A percentile compares a stretch with the other conserved stretches of the same genome.
Evolutionary conservation across 2,888 invertebrate species (phyloP).

Genomic region (Pyrochroa serraticornis): DNA sequence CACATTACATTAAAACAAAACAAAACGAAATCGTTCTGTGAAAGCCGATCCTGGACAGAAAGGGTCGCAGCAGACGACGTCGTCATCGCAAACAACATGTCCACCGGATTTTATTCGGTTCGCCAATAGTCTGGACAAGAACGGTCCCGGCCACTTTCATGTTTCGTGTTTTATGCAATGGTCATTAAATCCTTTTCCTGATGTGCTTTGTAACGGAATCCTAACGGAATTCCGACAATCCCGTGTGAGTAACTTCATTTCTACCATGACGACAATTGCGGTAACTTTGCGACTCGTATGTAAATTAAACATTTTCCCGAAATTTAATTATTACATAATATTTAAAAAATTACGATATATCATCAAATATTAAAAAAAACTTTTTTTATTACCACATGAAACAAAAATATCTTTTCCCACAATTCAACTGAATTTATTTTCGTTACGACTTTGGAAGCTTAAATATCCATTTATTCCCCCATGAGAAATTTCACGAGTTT

Average conservation of each 20-base stretch:
- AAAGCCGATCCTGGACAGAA: conserved; percentile 8
- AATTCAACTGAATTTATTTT: too few species aligned
- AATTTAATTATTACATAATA: too few species aligned
- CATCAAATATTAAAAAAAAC: too few species aligned
- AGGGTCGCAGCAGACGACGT: conserved; percentile 9
- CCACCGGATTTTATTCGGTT: conserved; percentile 41
- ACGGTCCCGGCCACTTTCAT: conserved; percentile 38
- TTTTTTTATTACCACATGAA: too few species aligned
- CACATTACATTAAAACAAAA: not conserved
- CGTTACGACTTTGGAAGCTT: too few species aligned
- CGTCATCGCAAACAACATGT: conserved; percentile 27
- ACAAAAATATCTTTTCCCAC: too few species aligned
- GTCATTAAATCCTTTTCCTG: conserved; percentile 43
- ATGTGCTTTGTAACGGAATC: conserved; percentile 29
- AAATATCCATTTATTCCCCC: too few species aligned
- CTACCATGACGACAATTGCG: conserved; percentile 17
- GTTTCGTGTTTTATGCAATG: conserved; percentile 43
- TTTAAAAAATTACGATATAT: too few species aligned
- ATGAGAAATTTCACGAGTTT: too few species aligned
- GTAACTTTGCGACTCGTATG: conserved; percentile 16
- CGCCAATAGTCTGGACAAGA: conserved; percentile 35
- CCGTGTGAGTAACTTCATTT: conserved; percentile 23
- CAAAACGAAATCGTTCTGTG: conserved; percentile 1
- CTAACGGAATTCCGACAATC: conserved; percentile 25
- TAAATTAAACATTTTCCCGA: too few species aligned